Conservation (phyloP, 2,888 invertebrate genomes). For the Ashinkailepas kermadecensis region DNA sequence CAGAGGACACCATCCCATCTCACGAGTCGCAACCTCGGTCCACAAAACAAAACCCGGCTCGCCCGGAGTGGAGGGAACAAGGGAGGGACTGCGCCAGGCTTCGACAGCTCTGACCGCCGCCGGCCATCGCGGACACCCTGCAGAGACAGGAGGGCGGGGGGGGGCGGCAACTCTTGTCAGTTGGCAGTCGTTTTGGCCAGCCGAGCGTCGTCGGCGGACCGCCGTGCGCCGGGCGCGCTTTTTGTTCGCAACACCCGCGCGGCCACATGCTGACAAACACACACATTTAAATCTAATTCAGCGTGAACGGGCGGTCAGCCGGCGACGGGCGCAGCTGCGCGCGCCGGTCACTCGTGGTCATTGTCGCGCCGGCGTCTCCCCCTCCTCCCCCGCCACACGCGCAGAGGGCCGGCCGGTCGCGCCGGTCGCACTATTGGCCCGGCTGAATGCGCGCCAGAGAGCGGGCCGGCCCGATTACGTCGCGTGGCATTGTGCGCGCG, state of each 20-base stretch:
- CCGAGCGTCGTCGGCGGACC: not conserved
- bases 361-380: not conserved
- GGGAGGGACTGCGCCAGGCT: no score
- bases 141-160: not conserved
- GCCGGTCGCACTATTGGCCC: not conserved
- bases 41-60: not conserved
- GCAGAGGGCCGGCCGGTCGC: no score
- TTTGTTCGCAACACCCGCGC: not conserved
- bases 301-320: not conserved
- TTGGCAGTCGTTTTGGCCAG: not conserved
- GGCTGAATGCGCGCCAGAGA: not conserved
- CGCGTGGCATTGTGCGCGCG: not conserved
- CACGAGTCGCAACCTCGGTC: no score
- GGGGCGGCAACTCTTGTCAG: not conserved
- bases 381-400: no score
- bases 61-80: not conserved
- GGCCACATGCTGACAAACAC: slow-evolving; percentile 22
- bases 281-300: slow-evolving; percentile 22
- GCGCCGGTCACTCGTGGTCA: not conserved
- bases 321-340: not conserved
- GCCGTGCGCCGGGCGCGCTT: not conserved
- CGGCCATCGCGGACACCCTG: no score
- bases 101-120: no score
- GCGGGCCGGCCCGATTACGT: not conserved
- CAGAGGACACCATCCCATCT: no score